Percentiles rank a stretch among this genome's conserved stretches.
These are phyloP conservation scores for Pyrgus malvae DNA, from an alignment of 2,888 invertebrate genomes.

Conservation along the genomic window DNA sequence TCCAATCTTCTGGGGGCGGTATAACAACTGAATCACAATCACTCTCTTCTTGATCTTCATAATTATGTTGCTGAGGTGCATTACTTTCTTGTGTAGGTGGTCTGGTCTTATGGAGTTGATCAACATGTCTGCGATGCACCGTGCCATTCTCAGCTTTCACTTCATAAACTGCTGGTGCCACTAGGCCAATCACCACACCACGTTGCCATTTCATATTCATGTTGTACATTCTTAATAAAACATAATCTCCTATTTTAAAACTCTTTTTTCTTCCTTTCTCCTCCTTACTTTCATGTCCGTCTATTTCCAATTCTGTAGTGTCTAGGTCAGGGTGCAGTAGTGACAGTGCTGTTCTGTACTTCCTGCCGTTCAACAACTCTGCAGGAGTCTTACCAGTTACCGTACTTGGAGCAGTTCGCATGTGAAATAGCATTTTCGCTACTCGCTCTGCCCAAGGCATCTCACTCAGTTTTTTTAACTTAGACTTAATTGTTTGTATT, in stretches of 20 bases:
- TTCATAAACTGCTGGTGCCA: constrained; percentile 12
- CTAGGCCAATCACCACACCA: background rate
- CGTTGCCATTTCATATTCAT: constrained; percentile 10
- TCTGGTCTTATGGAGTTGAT: constrained; percentile 8
- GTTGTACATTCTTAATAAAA: constrained; percentile 15
- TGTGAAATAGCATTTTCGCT: constrained; percentile 27
- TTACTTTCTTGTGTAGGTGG: background rate
- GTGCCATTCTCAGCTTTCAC: background rate
- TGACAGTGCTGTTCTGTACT: constrained; percentile 21
- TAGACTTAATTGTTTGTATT: constrained; percentile 33
- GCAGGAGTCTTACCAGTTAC: constrained; percentile 31
- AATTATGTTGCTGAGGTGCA: background rate
- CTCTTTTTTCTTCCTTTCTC: background rate
- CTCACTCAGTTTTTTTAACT: constrained; percentile 21
- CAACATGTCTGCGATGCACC: constrained; percentile 5
- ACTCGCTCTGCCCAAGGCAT: constrained; percentile 27
- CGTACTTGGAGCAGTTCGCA: constrained; percentile 27
- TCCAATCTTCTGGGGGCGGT: constrained; percentile 6
- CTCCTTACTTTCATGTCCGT: background rate
- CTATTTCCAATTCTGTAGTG: constrained; percentile 3
- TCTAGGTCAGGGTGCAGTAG: constrained; percentile 20
- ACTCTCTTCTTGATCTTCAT: background rate
- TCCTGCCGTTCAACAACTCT: constrained; percentile 27
- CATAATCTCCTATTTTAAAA: constrained; percentile 8
- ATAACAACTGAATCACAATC: background rate